These are phyloP conservation scores for Leuciscus waleckii DNA, from an alignment of 2,797 vertebrate genomes.

Conservation along the genomic window DNA sequence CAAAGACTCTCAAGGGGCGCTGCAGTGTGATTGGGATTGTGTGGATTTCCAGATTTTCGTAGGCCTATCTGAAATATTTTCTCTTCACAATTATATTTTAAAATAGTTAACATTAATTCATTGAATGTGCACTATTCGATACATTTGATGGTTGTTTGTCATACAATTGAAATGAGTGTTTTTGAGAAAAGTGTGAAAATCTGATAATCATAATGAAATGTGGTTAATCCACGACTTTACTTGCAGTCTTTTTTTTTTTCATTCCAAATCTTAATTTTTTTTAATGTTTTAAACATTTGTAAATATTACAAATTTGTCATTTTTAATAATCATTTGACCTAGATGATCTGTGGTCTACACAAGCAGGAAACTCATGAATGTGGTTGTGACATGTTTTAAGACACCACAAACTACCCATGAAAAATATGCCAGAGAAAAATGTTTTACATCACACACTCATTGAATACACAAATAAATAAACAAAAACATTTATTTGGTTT, in stretches of 20 bases:
- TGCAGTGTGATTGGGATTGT: not conserved
- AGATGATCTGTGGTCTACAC: not conserved
- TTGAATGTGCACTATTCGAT: not conserved
- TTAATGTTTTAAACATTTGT: not conserved
- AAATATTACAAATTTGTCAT: not conserved
- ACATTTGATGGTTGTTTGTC: too few relatives aligned
- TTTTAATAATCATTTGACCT: not conserved
- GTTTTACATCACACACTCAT: not conserved
- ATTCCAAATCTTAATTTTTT: not conserved
- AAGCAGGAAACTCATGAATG: slow-evolving; percentile 13
- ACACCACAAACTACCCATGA: not conserved
- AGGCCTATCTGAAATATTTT: too few relatives aligned
- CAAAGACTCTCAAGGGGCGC: not conserved
- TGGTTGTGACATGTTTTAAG: not conserved
- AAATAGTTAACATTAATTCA: not conserved
- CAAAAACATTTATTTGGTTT: not conserved
- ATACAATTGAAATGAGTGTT: not conserved
- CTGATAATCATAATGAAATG: not conserved
- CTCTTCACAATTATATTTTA: not conserved
- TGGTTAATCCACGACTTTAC: not conserved
- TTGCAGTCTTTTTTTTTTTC: not conserved
- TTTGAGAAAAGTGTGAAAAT: not conserved
- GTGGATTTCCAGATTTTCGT: not conserved
- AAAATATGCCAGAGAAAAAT: not conserved
- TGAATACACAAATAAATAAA: not conserved